Percentiles rank a stretch among this genome's conserved stretches.
Evolutionary conservation across 2,888 invertebrate genomes (phyloP).

Genomic region (Drosophila mimetica): DNA sequence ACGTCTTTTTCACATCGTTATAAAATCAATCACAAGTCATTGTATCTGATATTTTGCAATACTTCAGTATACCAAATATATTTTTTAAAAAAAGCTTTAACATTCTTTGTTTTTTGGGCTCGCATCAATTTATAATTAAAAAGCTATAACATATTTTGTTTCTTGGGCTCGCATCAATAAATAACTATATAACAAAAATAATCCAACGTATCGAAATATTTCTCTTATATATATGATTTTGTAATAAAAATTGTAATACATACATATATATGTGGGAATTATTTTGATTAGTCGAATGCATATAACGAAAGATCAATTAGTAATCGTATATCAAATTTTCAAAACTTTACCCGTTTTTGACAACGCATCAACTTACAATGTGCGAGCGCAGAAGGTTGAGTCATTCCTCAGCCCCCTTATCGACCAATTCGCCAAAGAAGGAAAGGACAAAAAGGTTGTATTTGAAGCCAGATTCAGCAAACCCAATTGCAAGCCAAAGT

Average conservation of each 20-base stretch:
- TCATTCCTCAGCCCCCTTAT: constrained; percentile 96
- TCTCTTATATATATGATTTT: constrained; percentile 15
- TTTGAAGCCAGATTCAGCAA: constrained; percentile 98
- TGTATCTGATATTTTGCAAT: no score
- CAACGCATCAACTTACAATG: constrained; percentile 72
- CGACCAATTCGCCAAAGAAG: constrained; percentile 97
- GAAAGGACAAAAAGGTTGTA: constrained; percentile 96
- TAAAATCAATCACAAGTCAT: no score
- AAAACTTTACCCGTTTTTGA: constrained; percentile 84
- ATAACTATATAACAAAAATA: constrained; percentile 8
- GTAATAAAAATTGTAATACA: constrained; percentile 8
- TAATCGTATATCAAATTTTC: constrained; percentile 68
- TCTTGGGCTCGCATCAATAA: constrained; percentile 37
- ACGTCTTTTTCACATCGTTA: no score
- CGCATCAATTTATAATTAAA: no score
- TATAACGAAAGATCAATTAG: constrained; percentile 10
- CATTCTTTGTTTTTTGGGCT: no score
- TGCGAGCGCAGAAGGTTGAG: constrained; percentile 92
- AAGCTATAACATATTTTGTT: constrained; percentile 13
- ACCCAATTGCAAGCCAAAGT: constrained; percentile 96
- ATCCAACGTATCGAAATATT: background rate
- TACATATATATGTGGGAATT: constrained; percentile 16
- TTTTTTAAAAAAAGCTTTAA: no score
- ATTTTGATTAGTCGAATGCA: constrained; percentile 3
- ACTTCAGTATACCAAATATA: no score